Evolutionary conservation across 1,140 invertebrate genomes (phyloP).

Genomic region (Trachymyrmex cornetzi): DNA sequence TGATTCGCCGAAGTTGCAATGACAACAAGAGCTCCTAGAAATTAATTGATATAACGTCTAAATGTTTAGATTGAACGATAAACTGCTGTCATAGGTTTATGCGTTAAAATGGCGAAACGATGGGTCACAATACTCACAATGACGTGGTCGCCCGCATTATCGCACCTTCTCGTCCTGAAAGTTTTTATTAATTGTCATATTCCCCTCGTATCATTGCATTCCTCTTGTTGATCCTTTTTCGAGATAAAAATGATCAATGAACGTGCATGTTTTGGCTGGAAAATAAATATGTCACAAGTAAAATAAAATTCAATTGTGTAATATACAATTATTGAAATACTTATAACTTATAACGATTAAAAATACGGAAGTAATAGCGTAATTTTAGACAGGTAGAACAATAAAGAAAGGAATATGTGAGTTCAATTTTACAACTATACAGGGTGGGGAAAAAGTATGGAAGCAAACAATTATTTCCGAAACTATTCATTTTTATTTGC

Average conservation of each 20-base stretch:
- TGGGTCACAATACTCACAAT: not conserved
- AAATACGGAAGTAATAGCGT: not conserved
- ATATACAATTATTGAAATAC: not conserved
- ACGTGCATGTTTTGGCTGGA: not conserved
- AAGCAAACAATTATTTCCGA: too few relatives aligned
- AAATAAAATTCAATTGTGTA: not conserved
- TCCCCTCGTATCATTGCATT: not conserved
- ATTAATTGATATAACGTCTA: not conserved
- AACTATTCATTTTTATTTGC: too few relatives aligned
- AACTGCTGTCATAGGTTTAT: not conserved
- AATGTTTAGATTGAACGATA: constrained; percentile 7
- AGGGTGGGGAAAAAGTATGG: too few relatives aligned
- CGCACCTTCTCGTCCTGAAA: constrained; percentile 17
- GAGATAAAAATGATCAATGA: not conserved
- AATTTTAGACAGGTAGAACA: not conserved
- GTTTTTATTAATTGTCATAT: constrained; percentile 27
- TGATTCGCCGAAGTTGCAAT: not conserved
- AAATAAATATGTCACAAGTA: not conserved
- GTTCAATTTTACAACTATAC: not conserved
- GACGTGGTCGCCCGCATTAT: constrained; percentile 41
- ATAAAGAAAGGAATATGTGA: not conserved
- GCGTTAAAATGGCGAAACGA: constrained; percentile 11
- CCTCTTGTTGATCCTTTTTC: not conserved
- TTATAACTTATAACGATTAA: constrained; percentile 1
- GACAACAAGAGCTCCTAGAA: not conserved